Evolutionary conservation across 1,140 invertebrate species (phyloP), one percentile per base, ranked within the genome.

Genomic region (Dinothrombium tinctorium): DNA sequence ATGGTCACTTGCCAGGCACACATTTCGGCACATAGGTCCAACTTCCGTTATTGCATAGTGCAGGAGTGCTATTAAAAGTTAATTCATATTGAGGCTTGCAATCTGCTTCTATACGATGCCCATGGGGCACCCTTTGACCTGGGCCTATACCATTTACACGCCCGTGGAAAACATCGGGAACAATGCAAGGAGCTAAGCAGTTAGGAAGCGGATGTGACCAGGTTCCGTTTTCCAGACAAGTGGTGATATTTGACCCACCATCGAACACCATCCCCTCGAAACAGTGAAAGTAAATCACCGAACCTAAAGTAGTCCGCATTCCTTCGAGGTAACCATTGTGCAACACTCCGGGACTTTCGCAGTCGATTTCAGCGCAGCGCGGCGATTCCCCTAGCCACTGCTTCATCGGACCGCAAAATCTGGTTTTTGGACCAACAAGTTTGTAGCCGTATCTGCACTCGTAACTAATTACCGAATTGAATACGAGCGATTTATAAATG

Each of bases 241-340:
- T 77, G 0, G 82, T 76, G 4, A 82, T 86, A 20, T 52, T 51
- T 2, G 76, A 69, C 51, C 79, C 72, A 0, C 82, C 89, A 41
- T 78, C 74, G 54, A 94, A 73, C 47, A 74, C 74, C 78, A 90
- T 94, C 44, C 77, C 74, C 41, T 86, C 79, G 51, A 80, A 75
- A 56, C 90, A 96, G 15, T 83, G 70, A 59, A 89, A 95, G 51
- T 89, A 84, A 41, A 92, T 74, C 28, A 78, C 83, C 0, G 82
- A 74, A 0, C 84, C 86, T 19, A 89, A 65, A 0, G 73, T 78
- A 5, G 83, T 89, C 17, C 81, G 81, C 11, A 71, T 68, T 50
- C 87, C 87, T 58, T 94, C 83, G 41, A 95, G 66, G 74, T 84
- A 94, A 6, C 89, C 89, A 55, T 95, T 94, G 65, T 78, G 81